A percentile compares a stretch with the other conserved stretches of the same genome.
phyloP scores from a whole-genome alignment of 2,797 vertebrate genomes.

The Toxotes lorentzi region DNA sequence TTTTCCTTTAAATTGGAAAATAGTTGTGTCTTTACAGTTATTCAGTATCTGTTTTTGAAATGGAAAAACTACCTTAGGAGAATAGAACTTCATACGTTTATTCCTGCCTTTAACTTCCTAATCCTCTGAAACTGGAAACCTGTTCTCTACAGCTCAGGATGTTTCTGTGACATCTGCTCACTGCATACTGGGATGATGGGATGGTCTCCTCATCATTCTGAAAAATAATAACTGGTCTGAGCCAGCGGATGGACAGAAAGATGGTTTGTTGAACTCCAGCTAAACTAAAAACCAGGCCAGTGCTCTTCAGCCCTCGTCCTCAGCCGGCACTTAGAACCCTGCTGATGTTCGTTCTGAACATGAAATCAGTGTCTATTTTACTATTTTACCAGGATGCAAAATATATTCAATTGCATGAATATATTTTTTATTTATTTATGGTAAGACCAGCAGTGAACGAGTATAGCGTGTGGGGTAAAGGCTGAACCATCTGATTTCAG shows the following conservation, averaged over 20 bases:
- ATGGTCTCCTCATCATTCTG: conserved; percentile 5
- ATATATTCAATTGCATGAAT: conserved; percentile 20
- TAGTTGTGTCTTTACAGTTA: too few relatives aligned
- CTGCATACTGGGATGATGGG: conserved; percentile 4
- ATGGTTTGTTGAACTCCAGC: conserved; percentile 6
- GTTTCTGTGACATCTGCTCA: not conserved
- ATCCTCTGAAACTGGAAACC: not conserved
- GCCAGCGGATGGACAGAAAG: not conserved
- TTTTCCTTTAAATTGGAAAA: not conserved
- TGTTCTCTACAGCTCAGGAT: too few relatives aligned
- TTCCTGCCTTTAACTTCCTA: not conserved
- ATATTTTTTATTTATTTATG: too few relatives aligned
- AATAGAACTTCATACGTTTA: not conserved
- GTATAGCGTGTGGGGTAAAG: too few relatives aligned
- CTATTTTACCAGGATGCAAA: not conserved
- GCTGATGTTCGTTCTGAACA: conserved; percentile 1
- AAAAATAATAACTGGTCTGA: not conserved
- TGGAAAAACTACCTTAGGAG: not conserved
- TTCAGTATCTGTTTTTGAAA: not conserved
- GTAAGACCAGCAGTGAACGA: not conserved
- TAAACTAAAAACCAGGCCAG: conserved; percentile 1
- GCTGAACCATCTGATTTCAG: not conserved
- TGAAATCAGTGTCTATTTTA: conserved; percentile 33
- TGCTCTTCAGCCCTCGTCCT: not conserved
- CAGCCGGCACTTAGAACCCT: conserved; percentile 12